Evolutionary conservation across 2,797 vertebrate species (phyloP).

Genomic region (Coregonus sp.): DNA sequence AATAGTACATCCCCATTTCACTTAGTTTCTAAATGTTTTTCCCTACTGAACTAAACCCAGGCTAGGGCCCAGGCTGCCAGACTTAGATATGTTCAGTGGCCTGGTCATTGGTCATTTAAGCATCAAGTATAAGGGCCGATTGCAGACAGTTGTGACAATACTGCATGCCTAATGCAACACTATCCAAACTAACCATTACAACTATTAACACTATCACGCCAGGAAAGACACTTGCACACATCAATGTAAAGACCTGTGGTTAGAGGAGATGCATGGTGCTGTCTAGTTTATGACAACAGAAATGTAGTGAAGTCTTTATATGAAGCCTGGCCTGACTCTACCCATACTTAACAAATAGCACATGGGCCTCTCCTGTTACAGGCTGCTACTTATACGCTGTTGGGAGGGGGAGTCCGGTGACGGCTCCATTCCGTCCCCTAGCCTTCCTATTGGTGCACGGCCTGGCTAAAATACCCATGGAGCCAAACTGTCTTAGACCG

Average conservation of each 20-base stretch:
- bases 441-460: slow-evolving; percentile 53
- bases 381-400: slow-evolving; percentile 67
- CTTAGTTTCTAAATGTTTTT: background rate
- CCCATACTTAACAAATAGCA: slow-evolving; percentile 52
- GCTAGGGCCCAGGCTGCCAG: too few relatives aligned
- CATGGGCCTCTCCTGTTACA: slow-evolving; percentile 71
- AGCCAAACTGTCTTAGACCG: slow-evolving; percentile 64
- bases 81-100: too few relatives aligned
- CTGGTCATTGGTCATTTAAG: background rate
- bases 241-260: background rate
- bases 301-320: slow-evolving; percentile 24
- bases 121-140: background rate
- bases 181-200: background rate
- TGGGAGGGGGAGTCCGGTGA: slow-evolving; percentile 50
- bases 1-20: background rate
- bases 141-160: background rate
- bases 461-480: slow-evolving; percentile 74
- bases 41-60: background rate
- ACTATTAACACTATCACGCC: background rate
- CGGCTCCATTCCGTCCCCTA: slow-evolving; percentile 53
- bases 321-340: slow-evolving; percentile 7
- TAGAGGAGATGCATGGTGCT: background rate
- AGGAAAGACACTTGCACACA: background rate
- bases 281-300: background rate
- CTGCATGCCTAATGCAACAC: background rate